These are phyloP conservation scores for Araneus ventricosus DNA, from an alignment of 1,140 invertebrate species.

Conservation along the genomic window DNA sequence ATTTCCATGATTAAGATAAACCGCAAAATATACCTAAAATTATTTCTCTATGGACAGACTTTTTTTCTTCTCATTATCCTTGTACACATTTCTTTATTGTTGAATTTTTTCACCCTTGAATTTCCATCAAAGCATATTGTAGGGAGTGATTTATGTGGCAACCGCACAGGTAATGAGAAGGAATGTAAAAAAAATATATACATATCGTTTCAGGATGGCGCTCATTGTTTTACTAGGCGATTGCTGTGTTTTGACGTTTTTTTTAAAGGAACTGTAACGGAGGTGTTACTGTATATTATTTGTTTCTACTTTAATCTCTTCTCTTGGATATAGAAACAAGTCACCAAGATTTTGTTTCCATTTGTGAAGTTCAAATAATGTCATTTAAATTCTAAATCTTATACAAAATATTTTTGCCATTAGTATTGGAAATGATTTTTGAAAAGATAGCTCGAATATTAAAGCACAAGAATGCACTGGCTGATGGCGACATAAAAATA, in stretches of 20 bases:
- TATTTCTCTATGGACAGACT: neutral
- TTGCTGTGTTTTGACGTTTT: neutral
- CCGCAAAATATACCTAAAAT: neutral
- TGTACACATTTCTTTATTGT: conserved; percentile 1
- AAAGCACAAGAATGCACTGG: too few species aligned
- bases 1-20: conserved; percentile 20
- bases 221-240: neutral
- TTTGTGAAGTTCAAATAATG: neutral
- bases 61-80: neutral
- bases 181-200: neutral
- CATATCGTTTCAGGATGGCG: neutral
- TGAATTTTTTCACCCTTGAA: neutral
- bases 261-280: neutral
- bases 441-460: too few species aligned
- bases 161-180: neutral
- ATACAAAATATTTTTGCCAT: too few species aligned
- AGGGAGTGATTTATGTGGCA: neutral
- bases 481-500: too few species aligned
- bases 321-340: too few species aligned
- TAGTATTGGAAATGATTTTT: too few species aligned
- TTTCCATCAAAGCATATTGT: neutral
- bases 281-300: neutral
- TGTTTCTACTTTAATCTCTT: neutral
- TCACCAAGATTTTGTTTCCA: too few species aligned
- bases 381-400: neutral